These are phyloP conservation scores for Sceliomorpha sp. DNA, from an alignment of 2,888 invertebrate genomes.

Conservation along the genomic window DNA sequence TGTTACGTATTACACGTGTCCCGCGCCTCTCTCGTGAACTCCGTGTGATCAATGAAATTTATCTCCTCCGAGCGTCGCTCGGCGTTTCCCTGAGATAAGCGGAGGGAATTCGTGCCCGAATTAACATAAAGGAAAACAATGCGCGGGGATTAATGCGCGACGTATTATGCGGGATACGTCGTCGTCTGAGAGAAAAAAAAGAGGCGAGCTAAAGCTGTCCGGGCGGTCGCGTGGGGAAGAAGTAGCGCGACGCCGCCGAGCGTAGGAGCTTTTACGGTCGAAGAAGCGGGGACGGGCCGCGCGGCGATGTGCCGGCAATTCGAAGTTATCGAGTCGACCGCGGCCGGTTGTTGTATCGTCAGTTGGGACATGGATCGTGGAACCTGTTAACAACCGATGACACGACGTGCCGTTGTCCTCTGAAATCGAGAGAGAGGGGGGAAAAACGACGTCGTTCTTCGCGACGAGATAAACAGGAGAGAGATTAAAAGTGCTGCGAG, in stretches of 20 bases:
- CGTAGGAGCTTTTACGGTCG: too few species aligned
- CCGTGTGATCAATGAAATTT: too few species aligned
- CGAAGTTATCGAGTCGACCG: slow-evolving; percentile 63
- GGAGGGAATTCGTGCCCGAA: too few species aligned
- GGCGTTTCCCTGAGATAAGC: too few species aligned
- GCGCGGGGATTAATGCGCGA: slow-evolving; percentile 5
- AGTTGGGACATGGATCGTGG: slow-evolving; percentile 62
- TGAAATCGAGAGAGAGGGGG: slow-evolving; percentile 45
- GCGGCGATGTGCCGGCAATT: slow-evolving; percentile 28
- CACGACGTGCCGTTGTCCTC: slow-evolving; percentile 50
- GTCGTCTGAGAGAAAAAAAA: background rate
- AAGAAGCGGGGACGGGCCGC: too few species aligned
- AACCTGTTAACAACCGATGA: slow-evolving; percentile 65
- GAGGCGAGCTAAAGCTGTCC: background rate
- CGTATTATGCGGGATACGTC: slow-evolving; percentile 10
- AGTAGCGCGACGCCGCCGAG: too few species aligned
- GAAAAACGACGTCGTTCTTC: slow-evolving; percentile 52
- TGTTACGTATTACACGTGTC: too few species aligned
- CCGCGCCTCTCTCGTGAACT: too few species aligned
- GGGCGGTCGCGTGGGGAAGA: too few species aligned
- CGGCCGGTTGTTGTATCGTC: slow-evolving; percentile 64
- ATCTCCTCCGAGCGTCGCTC: too few species aligned
- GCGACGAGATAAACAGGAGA: slow-evolving; percentile 50
- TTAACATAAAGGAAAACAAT: background rate
- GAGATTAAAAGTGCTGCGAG: slow-evolving; percentile 31